Conservation (phyloP, 2,888 invertebrate genomes). For the Latheticus oryzae region DNA sequence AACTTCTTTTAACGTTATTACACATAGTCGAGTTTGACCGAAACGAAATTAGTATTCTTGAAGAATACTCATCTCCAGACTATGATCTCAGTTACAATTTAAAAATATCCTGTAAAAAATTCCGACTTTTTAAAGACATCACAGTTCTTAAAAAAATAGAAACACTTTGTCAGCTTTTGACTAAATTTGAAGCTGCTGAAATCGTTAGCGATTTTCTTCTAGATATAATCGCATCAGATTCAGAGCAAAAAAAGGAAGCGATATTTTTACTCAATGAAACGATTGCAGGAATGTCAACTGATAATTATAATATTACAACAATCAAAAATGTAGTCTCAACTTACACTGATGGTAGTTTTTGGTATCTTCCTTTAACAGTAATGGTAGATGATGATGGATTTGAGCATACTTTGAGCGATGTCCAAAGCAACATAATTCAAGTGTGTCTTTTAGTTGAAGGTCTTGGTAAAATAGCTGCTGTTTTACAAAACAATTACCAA, state of each 20-base stretch:
- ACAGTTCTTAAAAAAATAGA: conserved; percentile 67
- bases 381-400: conserved; percentile 52
- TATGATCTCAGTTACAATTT: conserved; percentile 61
- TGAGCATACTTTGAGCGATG: conserved; percentile 56
- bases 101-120: conserved; percentile 73
- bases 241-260: conserved; percentile 71
- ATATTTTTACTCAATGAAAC: conserved; percentile 70
- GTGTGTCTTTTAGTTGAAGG: conserved; percentile 79
- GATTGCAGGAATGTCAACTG: conserved; percentile 46
- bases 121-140: conserved; percentile 70
- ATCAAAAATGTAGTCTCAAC: conserved; percentile 48
- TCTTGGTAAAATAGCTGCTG: conserved; percentile 72
- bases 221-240: conserved; percentile 69
- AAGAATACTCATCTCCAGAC: conserved; percentile 65
- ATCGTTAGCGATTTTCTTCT: conserved; percentile 74
- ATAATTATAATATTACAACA: conserved; percentile 37
- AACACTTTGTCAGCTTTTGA: conserved; percentile 69
- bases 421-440: conserved; percentile 74
- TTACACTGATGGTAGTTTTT: conserved; percentile 69
- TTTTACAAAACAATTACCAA: conserved; percentile 69
- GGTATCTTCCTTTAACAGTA: conserved; percentile 67
- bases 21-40: conserved; percentile 69
- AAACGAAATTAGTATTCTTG: conserved; percentile 67
- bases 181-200: conserved; percentile 68
- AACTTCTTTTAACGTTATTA: conserved; percentile 70